These are phyloP conservation scores for Hydrolagus colliei DNA, from an alignment of 2,797 vertebrate genomes.

Conservation along the genomic window DNA sequence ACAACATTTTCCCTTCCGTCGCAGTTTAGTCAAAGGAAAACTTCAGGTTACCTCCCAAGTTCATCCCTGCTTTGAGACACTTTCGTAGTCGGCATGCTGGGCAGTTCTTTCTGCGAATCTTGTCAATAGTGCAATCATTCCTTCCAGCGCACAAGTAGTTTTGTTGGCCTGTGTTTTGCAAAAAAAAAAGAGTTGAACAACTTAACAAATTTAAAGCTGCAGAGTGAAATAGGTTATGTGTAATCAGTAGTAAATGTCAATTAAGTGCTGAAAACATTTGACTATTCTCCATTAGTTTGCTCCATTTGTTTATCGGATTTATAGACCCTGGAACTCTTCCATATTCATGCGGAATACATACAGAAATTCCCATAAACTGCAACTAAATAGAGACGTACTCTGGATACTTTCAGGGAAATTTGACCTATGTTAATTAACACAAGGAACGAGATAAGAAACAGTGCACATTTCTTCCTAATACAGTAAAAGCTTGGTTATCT, in stretches of 20 bases:
- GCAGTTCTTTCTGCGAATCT: slow-evolving; percentile 97
- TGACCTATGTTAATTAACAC: too few relatives aligned
- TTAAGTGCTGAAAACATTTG: background rate
- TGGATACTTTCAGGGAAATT: too few relatives aligned
- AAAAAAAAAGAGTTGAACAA: slow-evolving; percentile 40
- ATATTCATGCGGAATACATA: background rate
- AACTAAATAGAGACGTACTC: background rate
- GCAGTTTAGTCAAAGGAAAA: background rate
- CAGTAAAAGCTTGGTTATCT: too few relatives aligned
- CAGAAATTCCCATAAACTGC: too few relatives aligned
- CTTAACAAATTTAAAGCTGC: background rate
- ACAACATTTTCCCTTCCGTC: background rate
- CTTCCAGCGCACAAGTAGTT: slow-evolving; percentile 97
- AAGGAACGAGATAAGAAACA: too few relatives aligned
- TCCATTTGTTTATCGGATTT: background rate
- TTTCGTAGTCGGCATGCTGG: slow-evolving; percentile 95
- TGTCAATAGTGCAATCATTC: slow-evolving; percentile 98
- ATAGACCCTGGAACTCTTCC: background rate
- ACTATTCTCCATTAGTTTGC: background rate
- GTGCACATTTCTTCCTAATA: too few relatives aligned
- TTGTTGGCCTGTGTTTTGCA: slow-evolving; percentile 79
- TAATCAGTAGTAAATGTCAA: slow-evolving; percentile 3
- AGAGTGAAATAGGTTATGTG: background rate
- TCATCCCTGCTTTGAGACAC: slow-evolving; percentile 98
- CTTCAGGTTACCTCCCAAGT: slow-evolving; percentile 78